Conservation (phyloP, 2,113 vertebrate genomes). For the Planiliza haematocheilus region DNA sequence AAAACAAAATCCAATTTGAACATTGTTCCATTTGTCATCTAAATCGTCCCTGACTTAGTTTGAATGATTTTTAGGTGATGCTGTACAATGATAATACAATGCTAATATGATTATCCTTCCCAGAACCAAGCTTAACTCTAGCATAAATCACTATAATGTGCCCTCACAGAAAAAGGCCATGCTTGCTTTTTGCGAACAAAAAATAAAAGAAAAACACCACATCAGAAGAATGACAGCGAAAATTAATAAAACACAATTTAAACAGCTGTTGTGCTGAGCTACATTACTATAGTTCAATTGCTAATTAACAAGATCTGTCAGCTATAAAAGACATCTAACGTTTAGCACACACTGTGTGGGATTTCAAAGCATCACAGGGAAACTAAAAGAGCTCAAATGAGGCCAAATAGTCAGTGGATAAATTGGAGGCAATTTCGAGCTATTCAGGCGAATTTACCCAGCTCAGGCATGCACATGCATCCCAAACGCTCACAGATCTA, state of each 20-base stretch:
- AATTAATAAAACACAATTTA: conserved; percentile 19
- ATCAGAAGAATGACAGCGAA: conserved; percentile 5
- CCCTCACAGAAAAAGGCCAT: background rate
- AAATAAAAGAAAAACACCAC: background rate
- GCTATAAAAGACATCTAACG: conserved; percentile 37
- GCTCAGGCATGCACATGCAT: conserved; percentile 32
- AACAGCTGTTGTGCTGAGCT: conserved; percentile 28
- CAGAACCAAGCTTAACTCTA: conserved; percentile 4
- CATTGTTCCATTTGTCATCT: background rate
- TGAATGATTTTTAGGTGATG: conserved; percentile 8
- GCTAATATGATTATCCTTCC: background rate
- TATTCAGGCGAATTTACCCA: conserved; percentile 52
- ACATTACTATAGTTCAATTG: conserved; percentile 23
- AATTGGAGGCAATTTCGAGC: conserved; percentile 52
- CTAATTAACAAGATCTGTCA: conserved; percentile 52
- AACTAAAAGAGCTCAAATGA: conserved; percentile 27
- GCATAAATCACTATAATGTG: conserved; percentile 5
- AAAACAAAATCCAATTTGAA: conserved; percentile 1
- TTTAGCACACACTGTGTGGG: conserved; percentile 26
- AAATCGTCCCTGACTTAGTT: background rate
- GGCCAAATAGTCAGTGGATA: conserved; percentile 38
- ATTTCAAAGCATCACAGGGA: conserved; percentile 32
- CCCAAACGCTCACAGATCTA: conserved; percentile 32
- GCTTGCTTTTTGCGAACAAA: background rate
- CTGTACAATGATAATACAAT: background rate